These are phyloP conservation scores for Aporophyla nigra DNA, from an alignment of 2,888 invertebrate genomes.

Conservation along the genomic window DNA sequence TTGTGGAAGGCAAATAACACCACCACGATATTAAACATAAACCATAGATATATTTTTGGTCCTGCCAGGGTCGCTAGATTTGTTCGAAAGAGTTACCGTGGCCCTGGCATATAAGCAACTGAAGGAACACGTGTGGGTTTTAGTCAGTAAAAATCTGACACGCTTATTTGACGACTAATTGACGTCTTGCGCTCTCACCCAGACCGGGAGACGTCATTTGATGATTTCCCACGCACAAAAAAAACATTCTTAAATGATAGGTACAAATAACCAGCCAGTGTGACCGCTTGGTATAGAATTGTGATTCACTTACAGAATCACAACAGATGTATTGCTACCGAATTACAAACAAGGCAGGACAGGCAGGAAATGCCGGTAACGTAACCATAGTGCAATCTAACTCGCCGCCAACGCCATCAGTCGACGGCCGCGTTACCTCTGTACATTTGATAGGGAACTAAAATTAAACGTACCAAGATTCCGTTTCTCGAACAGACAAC, in stretches of 20 bases:
- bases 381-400: neutral
- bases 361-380: neutral
- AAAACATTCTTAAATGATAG: no score
- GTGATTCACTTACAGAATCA: neutral
- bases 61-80: no score
- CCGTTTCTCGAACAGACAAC: neutral
- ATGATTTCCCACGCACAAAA: no score
- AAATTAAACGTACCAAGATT: neutral
- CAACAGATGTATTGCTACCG: neutral
- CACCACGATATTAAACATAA: neutral
- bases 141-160: no score
- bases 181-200: no score
- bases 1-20: neutral
- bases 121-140: no score
- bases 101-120: no score
- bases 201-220: no score
- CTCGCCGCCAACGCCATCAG: neutral
- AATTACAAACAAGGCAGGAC: neutral
- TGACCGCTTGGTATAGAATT: neutral
- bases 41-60: no score
- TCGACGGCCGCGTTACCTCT: neutral
- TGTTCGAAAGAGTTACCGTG: no score
- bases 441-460: neutral
- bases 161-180: no score
- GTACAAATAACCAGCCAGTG: neutral